phyloP scores from a whole-genome alignment of 1,140 invertebrate genomes.

The Drosophila sucinea region DNA sequence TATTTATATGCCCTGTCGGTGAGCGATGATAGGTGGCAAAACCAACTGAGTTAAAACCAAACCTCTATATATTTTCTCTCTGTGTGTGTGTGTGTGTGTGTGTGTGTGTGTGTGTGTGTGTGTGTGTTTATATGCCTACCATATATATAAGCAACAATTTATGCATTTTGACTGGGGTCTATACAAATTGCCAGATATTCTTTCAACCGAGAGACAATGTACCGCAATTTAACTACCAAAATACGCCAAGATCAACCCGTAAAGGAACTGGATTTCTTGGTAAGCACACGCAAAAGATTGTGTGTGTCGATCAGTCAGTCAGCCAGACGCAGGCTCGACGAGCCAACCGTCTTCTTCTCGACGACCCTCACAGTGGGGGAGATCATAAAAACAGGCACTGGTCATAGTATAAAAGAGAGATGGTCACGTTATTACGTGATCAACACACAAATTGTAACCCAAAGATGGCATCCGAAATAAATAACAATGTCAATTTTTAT shows the following conservation, averaged over 20 bases:
- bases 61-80: not conserved
- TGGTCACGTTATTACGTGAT: slow-evolving; percentile 10
- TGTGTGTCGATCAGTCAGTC: slow-evolving; percentile 21
- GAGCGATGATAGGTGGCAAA: slow-evolving; percentile 51
- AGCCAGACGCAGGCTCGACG: slow-evolving; percentile 2
- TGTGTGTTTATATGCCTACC: slow-evolving; percentile 5
- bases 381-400: slow-evolving; percentile 5
- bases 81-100: not conserved
- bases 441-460: not conserved
- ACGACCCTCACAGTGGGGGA: slow-evolving; percentile 10
- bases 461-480: not conserved
- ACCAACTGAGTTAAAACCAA: slow-evolving; percentile 45
- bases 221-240: slow-evolving; percentile 75
- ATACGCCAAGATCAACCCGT: slow-evolving; percentile 58
- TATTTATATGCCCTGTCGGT: slow-evolving; percentile 65
- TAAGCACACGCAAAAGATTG: slow-evolving; percentile 61
- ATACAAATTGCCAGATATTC: slow-evolving; percentile 60
- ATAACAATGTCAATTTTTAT: not conserved
- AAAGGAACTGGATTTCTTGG: slow-evolving; percentile 43
- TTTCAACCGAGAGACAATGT: slow-evolving; percentile 64
- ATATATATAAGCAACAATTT: slow-evolving; percentile 73
- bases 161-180: slow-evolving; percentile 65
- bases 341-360: slow-evolving; percentile 7
- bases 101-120: no score
- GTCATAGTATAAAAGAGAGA: not conserved